A percentile compares a stretch with the other conserved stretches of the same genome.
These are phyloP conservation scores for Caerostris darwini DNA, from an alignment of 1,140 invertebrate genomes.

Conservation along the genomic window DNA sequence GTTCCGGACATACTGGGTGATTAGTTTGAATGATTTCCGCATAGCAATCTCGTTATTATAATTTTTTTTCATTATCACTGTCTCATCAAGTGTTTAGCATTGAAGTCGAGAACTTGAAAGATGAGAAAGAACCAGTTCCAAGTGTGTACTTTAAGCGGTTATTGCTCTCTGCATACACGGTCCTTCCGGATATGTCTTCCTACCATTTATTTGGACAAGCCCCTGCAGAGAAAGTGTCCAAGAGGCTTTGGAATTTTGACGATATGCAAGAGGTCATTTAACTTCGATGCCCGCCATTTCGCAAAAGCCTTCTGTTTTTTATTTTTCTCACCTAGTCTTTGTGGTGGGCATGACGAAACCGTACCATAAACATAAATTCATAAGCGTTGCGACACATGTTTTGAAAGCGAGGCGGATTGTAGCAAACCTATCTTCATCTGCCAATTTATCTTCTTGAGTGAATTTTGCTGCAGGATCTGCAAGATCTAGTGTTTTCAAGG, in stretches of 20 bases:
- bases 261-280: background rate
- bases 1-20: background rate
- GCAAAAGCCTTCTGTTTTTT: background rate
- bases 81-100: background rate
- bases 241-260: background rate
- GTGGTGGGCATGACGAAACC: background rate
- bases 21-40: background rate
- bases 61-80: slow-evolving; percentile 4
- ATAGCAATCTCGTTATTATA: background rate
- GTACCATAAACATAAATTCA: background rate
- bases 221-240: slow-evolving; percentile 25
- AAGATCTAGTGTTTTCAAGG: too few species aligned
- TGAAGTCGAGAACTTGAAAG: background rate
- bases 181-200: background rate
- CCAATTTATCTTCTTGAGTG: background rate
- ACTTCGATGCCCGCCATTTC: background rate
- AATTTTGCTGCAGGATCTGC: background rate
- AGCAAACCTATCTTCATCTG: background rate
- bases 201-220: background rate
- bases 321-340: background rate
- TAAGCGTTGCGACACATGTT: background rate
- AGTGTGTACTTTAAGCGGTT: background rate
- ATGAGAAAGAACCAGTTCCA: background rate
- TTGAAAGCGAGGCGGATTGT: background rate
- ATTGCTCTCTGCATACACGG: background rate